Percentiles rank a stretch among this genome's conserved stretches.
Conservation (phyloP, 2,888 invertebrate genomes). For the Ashinkailepas kermadecensis region DNA sequence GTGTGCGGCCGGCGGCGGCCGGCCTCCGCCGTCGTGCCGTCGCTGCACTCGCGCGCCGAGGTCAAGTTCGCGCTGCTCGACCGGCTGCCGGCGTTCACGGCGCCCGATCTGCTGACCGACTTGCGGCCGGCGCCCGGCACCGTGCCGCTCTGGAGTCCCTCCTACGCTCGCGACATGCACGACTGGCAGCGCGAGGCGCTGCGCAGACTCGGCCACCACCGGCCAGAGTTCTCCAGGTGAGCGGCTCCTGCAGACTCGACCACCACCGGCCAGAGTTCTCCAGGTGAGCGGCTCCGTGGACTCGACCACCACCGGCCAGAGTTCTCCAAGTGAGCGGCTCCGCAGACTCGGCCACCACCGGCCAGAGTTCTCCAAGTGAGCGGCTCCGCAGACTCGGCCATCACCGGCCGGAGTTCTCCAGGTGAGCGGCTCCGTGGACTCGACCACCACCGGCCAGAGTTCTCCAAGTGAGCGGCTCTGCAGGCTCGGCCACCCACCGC, state of each 20-base stretch:
- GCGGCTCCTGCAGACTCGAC: background rate
- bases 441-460: no score
- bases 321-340: no score
- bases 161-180: background rate
- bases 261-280: no score
- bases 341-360: no score
- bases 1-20: background rate
- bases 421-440: no score
- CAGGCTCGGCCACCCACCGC: no score
- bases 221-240: conserved; percentile 12
- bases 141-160: conserved; percentile 14
- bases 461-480: no score
- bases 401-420: no score
- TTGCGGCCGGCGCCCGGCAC: background rate
- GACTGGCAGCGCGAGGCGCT: conserved; percentile 1
- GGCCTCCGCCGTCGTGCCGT: background rate
- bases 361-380: no score
- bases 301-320: no score
- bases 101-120: conserved; percentile 1
- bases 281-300: no score
- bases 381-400: no score
- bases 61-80: conserved; percentile 14
- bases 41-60: conserved; percentile 7
- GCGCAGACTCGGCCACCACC: background rate
- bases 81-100: conserved; percentile 2